phyloP scores from a whole-genome alignment of 2,888 invertebrate species.

The Acanthosepion esculentum region DNA sequence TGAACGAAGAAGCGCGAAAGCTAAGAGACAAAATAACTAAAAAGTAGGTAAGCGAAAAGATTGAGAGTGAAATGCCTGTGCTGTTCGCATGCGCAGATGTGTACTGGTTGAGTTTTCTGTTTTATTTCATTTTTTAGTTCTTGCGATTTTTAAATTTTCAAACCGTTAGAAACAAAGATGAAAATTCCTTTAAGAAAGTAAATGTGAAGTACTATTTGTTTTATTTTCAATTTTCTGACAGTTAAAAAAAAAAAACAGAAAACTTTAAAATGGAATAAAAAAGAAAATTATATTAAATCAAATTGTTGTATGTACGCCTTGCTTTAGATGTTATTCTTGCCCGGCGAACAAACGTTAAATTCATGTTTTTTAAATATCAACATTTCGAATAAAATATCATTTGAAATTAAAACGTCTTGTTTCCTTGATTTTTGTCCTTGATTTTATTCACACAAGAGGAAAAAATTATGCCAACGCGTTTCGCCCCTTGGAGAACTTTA shows the following conservation, averaged over 20 bases:
- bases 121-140: neutral
- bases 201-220: neutral
- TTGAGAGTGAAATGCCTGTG: neutral
- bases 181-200: neutral
- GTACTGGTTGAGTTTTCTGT: neutral
- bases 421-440: neutral
- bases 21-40: no score
- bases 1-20: neutral
- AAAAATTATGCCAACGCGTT: no score
- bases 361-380: neutral
- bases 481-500: no score
- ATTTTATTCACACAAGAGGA: neutral
- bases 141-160: neutral
- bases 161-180: neutral
- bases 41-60: no score
- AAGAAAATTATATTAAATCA: neutral
- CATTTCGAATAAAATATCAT: neutral
- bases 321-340: conserved; percentile 33
- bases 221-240: neutral
- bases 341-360: neutral
- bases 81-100: neutral
- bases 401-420: neutral
- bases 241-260: neutral
- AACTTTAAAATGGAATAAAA: neutral
- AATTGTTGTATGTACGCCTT: conserved; percentile 1